These are phyloP conservation scores for Ammodytes marinus DNA, from an alignment of 2,113 vertebrate genomes.

Conservation along the genomic window DNA sequence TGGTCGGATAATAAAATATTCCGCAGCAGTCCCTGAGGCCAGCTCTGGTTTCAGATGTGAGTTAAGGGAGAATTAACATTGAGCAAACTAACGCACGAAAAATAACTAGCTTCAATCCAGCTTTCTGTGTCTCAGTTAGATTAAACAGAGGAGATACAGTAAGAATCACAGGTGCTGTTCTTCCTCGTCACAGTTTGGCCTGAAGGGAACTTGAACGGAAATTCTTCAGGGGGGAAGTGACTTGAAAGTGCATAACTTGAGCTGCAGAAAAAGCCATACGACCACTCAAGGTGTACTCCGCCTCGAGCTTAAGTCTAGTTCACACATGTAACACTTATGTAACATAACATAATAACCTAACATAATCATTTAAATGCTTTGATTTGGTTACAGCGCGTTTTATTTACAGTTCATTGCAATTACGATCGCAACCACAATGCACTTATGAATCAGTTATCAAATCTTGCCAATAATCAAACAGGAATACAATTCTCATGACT, in stretches of 20 bases:
- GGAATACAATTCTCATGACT: neutral
- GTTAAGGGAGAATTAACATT: neutral
- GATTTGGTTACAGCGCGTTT: neutral
- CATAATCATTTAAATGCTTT: neutral
- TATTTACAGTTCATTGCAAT: neutral
- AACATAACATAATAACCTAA: neutral
- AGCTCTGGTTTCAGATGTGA: constrained; percentile 10
- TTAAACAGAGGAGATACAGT: neutral
- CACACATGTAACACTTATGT: neutral
- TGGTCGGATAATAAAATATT: constrained; percentile 39
- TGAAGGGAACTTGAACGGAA: constrained; percentile 36
- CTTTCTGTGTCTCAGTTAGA: neutral
- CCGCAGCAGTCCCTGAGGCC: neutral
- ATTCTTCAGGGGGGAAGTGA: constrained; percentile 17
- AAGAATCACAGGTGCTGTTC: neutral
- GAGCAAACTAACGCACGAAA: neutral
- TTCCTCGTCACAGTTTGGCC: constrained; percentile 12
- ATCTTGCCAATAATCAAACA: neutral
- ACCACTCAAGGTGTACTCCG: neutral
- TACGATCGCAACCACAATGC: neutral
- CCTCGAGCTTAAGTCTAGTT: neutral
- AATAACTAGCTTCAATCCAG: neutral
- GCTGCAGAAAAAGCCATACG: constrained; percentile 6
- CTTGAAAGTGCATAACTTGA: neutral
- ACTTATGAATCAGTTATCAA: neutral